phyloP scores from a whole-genome alignment of 2,113 vertebrate genomes.

The Arothron firmamentum region DNA sequence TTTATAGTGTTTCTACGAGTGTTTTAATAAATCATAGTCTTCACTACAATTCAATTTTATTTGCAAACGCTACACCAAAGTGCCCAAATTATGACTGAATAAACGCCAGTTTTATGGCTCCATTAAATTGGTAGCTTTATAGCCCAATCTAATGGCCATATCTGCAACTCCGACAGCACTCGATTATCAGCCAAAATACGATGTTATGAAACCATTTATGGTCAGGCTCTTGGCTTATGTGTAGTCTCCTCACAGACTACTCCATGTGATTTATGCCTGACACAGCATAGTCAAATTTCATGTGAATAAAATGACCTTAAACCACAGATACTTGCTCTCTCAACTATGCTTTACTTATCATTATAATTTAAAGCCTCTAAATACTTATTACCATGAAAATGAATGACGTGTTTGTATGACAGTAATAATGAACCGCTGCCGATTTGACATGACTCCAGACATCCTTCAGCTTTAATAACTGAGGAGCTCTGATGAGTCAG shows the following conservation, averaged over 20 bases:
- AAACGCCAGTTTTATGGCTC: slow-evolving; percentile 26
- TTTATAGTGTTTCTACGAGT: no score
- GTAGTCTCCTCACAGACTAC: slow-evolving; percentile 20
- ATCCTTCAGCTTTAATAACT: background rate
- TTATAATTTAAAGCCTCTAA: background rate
- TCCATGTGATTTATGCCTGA: slow-evolving; percentile 43
- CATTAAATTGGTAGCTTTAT: slow-evolving; percentile 21
- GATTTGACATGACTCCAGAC: background rate
- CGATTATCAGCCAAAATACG: slow-evolving; percentile 44
- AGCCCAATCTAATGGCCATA: slow-evolving; percentile 11
- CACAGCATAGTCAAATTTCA: slow-evolving; percentile 18
- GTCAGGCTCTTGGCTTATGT: slow-evolving; percentile 31
- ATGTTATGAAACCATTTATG: slow-evolving; percentile 52
- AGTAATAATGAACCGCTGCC: no score
- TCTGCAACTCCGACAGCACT: slow-evolving; percentile 11
- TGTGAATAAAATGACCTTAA: slow-evolving; percentile 30
- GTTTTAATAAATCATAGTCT: no score
- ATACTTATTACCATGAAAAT: no score
- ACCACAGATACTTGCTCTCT: slow-evolving; percentile 20
- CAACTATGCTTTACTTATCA: background rate
- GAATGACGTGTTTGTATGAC: no score
- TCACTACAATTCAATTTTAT: background rate
- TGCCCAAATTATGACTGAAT: background rate
- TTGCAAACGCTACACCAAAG: background rate
- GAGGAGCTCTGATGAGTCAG: no score